Base-by-base conservation (phyloP, 2,888 invertebrate species). In the Aphodius sticticus region DNA sequence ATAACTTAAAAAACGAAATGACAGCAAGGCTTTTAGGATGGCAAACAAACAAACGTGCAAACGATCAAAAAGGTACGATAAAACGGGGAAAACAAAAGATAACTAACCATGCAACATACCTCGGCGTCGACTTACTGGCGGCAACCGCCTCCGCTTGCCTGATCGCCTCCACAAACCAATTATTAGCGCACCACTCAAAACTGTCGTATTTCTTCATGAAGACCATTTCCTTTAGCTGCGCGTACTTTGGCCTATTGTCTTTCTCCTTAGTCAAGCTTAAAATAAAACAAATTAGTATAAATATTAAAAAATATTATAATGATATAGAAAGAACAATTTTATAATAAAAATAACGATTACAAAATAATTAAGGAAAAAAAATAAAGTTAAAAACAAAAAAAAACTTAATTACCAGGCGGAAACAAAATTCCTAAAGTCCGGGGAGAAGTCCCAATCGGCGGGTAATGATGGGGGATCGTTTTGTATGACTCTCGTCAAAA, bases 211-310 rank as follows among this genome's bases (percentile, higher is more conserved):
- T 93, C 89, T 94, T 94, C 78, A 98, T 95, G 90, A 98, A 98
- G 16, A 95, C 92, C 87, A 97, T 96, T 84, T 96, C 95, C 88
- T 98, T 92, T 14, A 99, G 92, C 88, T 96, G 95, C 83, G 93
- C 95, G 91, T 99, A 99, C 90, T 99, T 99, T 82, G 99, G 99
- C 85, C 99, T 93, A 86, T 95, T 93, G 88, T 95, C 93, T 90
- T 96, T 97, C 91, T 99, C 96, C 91, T 99, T 99, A 84, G 95
- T 97, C 88, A 99, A 93, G 92, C 97, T 97, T 90, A 7, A 91
- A 91, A 80, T 80, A 81, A 82, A 82, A 82, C 80, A 83, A 38
- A 70, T 69, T 69, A 38, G 16, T 16, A 14, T 12, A 14, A n/a
- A n/a, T n/a, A n/a, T n/a, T n/a, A n/a, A n/a, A 36, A 7, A 35